Evolutionary conservation across 2,113 vertebrate species (phyloP).

Genomic region (Nicator chloris): DNA sequence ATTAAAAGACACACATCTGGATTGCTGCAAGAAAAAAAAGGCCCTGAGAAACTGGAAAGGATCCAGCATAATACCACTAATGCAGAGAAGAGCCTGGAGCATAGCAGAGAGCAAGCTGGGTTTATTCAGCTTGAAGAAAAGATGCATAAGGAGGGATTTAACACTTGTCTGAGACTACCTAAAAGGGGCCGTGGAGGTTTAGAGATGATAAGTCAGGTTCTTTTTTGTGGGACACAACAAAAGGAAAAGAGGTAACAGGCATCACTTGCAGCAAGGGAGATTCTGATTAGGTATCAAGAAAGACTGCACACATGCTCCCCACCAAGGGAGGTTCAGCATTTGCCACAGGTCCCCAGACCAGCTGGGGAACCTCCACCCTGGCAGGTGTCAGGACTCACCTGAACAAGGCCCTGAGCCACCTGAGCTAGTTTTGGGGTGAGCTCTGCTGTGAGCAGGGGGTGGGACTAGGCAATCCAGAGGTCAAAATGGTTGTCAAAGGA

Average conservation of each 20-base stretch:
- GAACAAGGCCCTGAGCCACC: neutral
- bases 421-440: neutral
- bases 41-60: neutral
- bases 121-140: neutral
- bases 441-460: neutral
- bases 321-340: neutral
- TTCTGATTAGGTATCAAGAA: neutral
- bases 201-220: neutral
- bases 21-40: neutral
- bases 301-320: neutral
- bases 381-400: neutral
- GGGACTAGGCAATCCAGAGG: neutral
- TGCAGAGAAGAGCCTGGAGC: neutral
- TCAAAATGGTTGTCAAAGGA: neutral
- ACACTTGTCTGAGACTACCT: neutral
- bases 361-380: neutral
- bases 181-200: neutral
- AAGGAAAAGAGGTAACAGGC: neutral
- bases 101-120: neutral
- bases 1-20: neutral
- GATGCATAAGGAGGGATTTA: neutral
- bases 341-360: neutral
- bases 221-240: neutral
- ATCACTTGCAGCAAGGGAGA: neutral
- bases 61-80: neutral